Evolutionary conservation across 2,797 vertebrate genomes (phyloP).

Genomic region (Novumbra hubbsi): DNA sequence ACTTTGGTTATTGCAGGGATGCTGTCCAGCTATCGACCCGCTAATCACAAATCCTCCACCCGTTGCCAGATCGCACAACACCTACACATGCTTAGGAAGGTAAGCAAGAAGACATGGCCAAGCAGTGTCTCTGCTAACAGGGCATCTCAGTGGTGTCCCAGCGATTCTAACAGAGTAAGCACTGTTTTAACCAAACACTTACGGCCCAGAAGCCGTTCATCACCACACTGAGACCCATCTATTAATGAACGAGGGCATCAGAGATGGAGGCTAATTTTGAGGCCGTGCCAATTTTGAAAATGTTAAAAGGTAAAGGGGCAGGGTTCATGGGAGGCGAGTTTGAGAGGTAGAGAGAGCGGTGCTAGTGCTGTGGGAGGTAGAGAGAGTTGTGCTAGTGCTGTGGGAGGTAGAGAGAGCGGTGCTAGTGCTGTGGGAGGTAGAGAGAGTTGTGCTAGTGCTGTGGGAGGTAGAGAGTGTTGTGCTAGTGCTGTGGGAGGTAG

Average conservation of each 20-base stretch:
- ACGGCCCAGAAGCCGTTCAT: conserved; percentile 23
- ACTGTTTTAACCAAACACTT: conserved; percentile 6
- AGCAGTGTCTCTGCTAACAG: conserved; percentile 15
- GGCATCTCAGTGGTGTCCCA: neutral
- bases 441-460: too few species aligned
- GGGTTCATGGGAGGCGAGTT: neutral
- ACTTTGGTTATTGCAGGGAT: conserved; percentile 11
- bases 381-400: too few species aligned
- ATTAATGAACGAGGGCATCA: neutral
- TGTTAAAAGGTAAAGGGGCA: neutral
- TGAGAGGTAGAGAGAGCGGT: neutral
- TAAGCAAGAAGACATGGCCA: conserved; percentile 8
- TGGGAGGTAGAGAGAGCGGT: neutral
- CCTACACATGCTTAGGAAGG: neutral
- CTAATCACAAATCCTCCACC: neutral
- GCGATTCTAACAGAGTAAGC: conserved; percentile 25
- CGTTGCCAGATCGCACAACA: neutral
- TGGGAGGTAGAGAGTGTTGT: neutral
- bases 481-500: neutral
- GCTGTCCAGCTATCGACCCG: conserved; percentile 21
- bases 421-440: neutral
- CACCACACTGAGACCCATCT: conserved; percentile 7
- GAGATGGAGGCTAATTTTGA: conserved; percentile 19
- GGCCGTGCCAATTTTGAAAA: neutral
- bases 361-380: neutral